A percentile compares a stretch with the other conserved stretches of the same genome.
Evolutionary conservation across 2,888 invertebrate genomes (phyloP).

Genomic region (Osmoderma eremita): DNA sequence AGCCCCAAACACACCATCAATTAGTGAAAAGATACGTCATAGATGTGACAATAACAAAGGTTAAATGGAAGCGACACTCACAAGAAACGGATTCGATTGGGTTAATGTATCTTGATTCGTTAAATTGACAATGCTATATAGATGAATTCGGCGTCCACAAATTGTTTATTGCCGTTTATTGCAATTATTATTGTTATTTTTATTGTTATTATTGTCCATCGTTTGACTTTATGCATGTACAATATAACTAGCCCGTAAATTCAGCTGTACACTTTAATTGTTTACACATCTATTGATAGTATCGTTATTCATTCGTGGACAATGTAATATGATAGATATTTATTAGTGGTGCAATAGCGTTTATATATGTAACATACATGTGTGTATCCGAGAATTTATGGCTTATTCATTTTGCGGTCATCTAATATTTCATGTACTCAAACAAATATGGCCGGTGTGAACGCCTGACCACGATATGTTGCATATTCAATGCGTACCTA

Average conservation of each 20-base stretch:
- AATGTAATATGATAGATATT: constrained; percentile 33
- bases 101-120: constrained; percentile 28
- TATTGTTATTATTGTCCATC: constrained; percentile 2
- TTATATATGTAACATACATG: background rate
- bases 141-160: constrained; percentile 8
- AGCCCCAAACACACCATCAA: too few species aligned
- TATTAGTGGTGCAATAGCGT: constrained; percentile 9
- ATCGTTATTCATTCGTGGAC: constrained; percentile 13
- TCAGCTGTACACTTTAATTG: constrained; percentile 7
- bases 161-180: background rate
- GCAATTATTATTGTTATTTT: background rate
- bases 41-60: constrained; percentile 5
- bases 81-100: constrained; percentile 19
- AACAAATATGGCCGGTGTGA: background rate
- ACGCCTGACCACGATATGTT: too few species aligned
- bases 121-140: constrained; percentile 1
- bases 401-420: constrained; percentile 24
- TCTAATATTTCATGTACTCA: constrained; percentile 17
- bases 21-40: too few species aligned
- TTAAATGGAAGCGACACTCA: constrained; percentile 8
- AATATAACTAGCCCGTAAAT: background rate
- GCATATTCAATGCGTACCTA: too few species aligned
- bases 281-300: constrained; percentile 28
- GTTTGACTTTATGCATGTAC: background rate
- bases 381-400: constrained; percentile 15